Evolutionary conservation across 2,888 invertebrate species (phyloP), one percentile per base, ranked within the genome.

Genomic region (Eupithecia dodoneata): DNA sequence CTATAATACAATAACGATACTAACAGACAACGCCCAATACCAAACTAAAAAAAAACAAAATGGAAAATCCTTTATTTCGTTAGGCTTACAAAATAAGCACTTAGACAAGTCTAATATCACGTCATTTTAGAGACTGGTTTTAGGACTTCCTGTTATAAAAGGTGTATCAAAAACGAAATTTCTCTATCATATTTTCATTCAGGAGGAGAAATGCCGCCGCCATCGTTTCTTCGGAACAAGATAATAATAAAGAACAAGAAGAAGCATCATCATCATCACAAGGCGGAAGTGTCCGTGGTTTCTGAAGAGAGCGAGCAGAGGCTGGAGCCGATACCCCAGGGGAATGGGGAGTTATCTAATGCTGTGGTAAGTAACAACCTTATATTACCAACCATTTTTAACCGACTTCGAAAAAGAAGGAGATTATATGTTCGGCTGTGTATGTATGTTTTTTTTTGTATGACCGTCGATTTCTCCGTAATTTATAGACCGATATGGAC

Each of bases 171-270:
- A 52, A 52, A 55, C n/a, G 0, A 59, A 59, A 4, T 63, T 4
- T 18, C 7, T 4, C 30, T 63, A 9, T 4, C 63, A 18, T 71
- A 4, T 47, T 65, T 77, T 59, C 72, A 65, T 82, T 95, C 82
- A 96, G 98, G 98, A 90, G 94, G 96, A 86, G 96, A 97, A 80
- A 94, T 99, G 82, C 99, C 99, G 63, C 98, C 99, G 74, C 99
- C 99, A 1, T 96, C 97, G 59, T 88, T 96, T 78, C 94, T 99
- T 76, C 97, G 97, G 81, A 96, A 98, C 83, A 99, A 99, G 94
- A 99, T 99, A 84, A 98, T 99, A 82, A 98, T 99, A 85, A 99
- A 99, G 94, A 99, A 99, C 91, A 99, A 99, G 94, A 99, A 99
- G 94, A 98, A 98, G 88, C 98, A 98, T 85, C 97, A 97, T 85